Conservation (phyloP, 2,888 invertebrate genomes). For the Drosophila tripunctata region DNA sequence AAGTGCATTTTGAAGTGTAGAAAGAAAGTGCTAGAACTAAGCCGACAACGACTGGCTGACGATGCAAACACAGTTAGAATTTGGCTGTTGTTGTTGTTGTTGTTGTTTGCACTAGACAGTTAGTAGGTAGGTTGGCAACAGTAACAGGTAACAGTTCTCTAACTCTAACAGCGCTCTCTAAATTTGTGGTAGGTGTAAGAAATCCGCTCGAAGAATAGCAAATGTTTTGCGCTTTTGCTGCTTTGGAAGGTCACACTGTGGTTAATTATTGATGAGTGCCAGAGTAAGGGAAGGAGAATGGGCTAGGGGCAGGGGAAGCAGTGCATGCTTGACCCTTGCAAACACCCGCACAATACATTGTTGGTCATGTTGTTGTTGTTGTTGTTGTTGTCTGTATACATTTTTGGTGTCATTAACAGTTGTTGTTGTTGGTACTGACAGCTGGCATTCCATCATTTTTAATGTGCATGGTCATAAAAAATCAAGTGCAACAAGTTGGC, state of each 20-base stretch:
- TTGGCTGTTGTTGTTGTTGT: too few species aligned
- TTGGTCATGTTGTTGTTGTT: slow-evolving; percentile 1
- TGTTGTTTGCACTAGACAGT: slow-evolving; percentile 13
- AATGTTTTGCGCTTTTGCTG: slow-evolving; percentile 6
- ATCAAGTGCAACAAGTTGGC: slow-evolving; percentile 76
- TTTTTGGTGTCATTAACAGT: too few species aligned
- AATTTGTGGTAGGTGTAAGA: slow-evolving; percentile 9
- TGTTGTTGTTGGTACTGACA: slow-evolving; percentile 23
- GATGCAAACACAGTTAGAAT: slow-evolving; percentile 10
- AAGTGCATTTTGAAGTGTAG: slow-evolving; percentile 14
- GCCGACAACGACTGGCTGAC: slow-evolving; percentile 4
- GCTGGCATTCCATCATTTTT: slow-evolving; percentile 73
- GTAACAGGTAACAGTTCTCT: slow-evolving; percentile 18
- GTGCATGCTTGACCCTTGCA: slow-evolving; percentile 32
- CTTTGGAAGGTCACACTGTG: slow-evolving; percentile 66
- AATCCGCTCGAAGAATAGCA: slow-evolving; percentile 39
- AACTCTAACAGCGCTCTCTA: neutral
- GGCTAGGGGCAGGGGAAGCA: neutral
- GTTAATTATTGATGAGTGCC: slow-evolving; percentile 67
- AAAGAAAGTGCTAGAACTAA: slow-evolving; percentile 9
- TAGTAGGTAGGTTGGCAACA: slow-evolving; percentile 8
- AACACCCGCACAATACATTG: slow-evolving; percentile 39
- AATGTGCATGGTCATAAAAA: slow-evolving; percentile 66
- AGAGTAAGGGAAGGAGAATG: neutral
- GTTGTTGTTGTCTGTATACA: neutral